Percentiles rank a stretch among this genome's conserved stretches.
Evolutionary conservation across 2,797 vertebrate genomes (phyloP).

Genomic region (Parambassis ranga): DNA sequence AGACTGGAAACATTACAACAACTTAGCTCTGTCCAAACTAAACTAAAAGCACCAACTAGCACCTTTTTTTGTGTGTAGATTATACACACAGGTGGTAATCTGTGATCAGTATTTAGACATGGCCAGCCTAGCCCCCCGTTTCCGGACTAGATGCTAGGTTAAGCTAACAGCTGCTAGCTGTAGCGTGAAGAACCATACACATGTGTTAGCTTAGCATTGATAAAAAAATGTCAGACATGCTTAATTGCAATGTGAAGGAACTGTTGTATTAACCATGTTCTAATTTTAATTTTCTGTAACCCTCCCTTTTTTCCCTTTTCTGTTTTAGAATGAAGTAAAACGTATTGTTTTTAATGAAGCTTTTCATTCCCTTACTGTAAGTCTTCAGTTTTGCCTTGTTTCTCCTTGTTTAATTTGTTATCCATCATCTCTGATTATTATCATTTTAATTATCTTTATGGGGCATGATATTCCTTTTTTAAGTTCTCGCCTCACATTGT

Average conservation of each 20-base stretch:
- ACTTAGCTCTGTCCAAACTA: neutral
- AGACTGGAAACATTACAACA: neutral
- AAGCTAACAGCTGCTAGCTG: neutral
- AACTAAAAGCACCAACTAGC: neutral
- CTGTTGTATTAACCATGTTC: constrained; percentile 78
- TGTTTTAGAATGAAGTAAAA: constrained; percentile 88
- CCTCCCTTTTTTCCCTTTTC: constrained; percentile 74
- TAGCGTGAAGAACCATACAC: neutral
- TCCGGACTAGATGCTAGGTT: neutral
- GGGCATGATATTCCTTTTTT: constrained; percentile 28
- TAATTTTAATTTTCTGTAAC: constrained; percentile 80
- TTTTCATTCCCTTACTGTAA: constrained; percentile 91
- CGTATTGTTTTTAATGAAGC: constrained; percentile 89
- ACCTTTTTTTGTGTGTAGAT: neutral
- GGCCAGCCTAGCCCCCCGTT: neutral
- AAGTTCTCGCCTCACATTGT: constrained; percentile 40
- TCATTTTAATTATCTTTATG: constrained; percentile 55
- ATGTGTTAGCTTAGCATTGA: neutral
- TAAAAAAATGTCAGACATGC: constrained; percentile 44
- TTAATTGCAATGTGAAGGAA: constrained; percentile 67
- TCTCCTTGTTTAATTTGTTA: constrained; percentile 71
- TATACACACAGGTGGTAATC: neutral
- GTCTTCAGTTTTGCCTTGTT: constrained; percentile 82
- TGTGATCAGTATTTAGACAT: neutral
- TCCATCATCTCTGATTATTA: constrained; percentile 58